phyloP scores from a whole-genome alignment of 2,888 invertebrate genomes.

The Epistrophella euchroma region DNA sequence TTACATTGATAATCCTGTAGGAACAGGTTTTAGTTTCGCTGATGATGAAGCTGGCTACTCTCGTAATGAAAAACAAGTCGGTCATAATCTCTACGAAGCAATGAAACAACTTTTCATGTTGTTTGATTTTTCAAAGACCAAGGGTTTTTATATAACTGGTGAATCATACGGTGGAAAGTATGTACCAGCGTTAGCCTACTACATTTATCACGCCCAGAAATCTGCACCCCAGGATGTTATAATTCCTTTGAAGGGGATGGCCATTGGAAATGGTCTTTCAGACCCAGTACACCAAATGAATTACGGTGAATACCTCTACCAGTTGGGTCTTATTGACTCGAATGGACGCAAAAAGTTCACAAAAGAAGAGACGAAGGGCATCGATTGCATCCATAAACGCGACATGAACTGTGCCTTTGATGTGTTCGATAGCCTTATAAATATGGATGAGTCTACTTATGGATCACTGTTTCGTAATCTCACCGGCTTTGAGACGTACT shows the following conservation, averaged over 20 bases:
- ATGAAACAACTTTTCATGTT: constrained; percentile 92
- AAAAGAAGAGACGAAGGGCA: constrained; percentile 85
- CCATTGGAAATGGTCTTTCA: constrained; percentile 91
- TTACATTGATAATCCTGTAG: constrained; percentile 97
- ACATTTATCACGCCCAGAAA: constrained; percentile 86
- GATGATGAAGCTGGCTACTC: constrained; percentile 90
- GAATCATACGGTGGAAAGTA: constrained; percentile 94
- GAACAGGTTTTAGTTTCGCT: constrained; percentile 96
- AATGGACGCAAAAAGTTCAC: constrained; percentile 86
- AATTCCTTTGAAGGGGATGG: constrained; percentile 83
- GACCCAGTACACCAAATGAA: constrained; percentile 91
- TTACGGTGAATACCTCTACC: constrained; percentile 92
- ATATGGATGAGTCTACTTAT: constrained; percentile 84
- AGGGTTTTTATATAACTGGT: constrained; percentile 94
- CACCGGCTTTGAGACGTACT: constrained; percentile 81
- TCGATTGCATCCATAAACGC: constrained; percentile 86
- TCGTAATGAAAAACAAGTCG: constrained; percentile 91
- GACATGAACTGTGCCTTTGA: constrained; percentile 89
- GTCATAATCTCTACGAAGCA: constrained; percentile 90
- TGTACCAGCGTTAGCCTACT: constrained; percentile 89
- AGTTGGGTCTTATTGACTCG: constrained; percentile 88
- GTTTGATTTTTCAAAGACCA: constrained; percentile 90
- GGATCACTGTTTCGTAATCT: constrained; percentile 89
- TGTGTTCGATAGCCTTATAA: constrained; percentile 89
- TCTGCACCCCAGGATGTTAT: constrained; percentile 78